Percentiles rank a stretch among this genome's conserved stretches.
phyloP scores from a whole-genome alignment of 2,113 vertebrate genomes.

The Heteronetta atricapilla region DNA sequence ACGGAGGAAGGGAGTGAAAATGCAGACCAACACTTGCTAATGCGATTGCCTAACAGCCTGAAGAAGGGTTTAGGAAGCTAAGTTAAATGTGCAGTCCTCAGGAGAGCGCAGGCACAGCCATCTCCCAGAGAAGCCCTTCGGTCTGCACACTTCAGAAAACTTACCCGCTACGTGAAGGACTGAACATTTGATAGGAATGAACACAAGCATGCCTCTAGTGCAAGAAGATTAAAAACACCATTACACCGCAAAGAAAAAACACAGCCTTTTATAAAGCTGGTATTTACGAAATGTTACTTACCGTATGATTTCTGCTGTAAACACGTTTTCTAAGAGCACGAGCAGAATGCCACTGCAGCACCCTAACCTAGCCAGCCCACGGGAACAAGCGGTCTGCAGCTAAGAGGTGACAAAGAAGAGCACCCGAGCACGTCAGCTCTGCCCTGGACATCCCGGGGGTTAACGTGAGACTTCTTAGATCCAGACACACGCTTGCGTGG shows the following conservation, averaged over 20 bases:
- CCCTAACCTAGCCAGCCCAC: background rate
- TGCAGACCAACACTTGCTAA: background rate
- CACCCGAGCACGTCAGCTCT: background rate
- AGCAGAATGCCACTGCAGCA: background rate
- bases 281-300: background rate
- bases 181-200: background rate
- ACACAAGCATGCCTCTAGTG: background rate
- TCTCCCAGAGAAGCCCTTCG: background rate
- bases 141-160: background rate
- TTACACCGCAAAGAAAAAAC: background rate
- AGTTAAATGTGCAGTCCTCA: background rate
- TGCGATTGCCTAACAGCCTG: background rate
- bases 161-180: background rate
- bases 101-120: background rate
- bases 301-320: background rate
- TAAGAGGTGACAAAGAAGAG: background rate
- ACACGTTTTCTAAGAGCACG: background rate
- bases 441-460: background rate
- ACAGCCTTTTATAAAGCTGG: background rate
- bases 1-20: background rate
- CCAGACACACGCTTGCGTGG: background rate
- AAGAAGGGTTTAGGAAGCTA: background rate
- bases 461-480: background rate
- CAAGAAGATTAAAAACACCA: background rate
- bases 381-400: background rate